Base-by-base conservation (phyloP, 2,888 invertebrate genomes). In the Mythimna ferrago region DNA sequence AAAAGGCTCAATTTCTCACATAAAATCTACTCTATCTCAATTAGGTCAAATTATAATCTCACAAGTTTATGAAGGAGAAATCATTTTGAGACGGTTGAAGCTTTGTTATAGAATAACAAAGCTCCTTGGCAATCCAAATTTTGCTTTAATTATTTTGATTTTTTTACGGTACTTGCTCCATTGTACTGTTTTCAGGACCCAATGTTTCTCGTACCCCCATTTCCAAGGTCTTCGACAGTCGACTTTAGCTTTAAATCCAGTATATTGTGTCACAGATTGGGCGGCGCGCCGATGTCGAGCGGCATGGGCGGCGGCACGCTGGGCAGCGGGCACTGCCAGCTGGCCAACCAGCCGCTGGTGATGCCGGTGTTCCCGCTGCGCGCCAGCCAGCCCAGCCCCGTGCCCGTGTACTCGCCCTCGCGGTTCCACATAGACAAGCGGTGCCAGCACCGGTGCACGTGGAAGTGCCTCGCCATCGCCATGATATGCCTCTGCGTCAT, bases 401-500 rank as follows among this genome's bases (percentile, higher is more conserved):
- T 95, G 88, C 96, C 96, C 7, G 96, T 95, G 32, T 98, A 98
- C 97, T 98, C 98, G 90, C 98, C 98, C 93, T 98, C 98, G 93
- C 98, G 99, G 95, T 99, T 99, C 97, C 98, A 98, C 97, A 98
- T 99, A 97, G 98, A 99, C 97, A 99, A 99, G 96, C 97, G 98
- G 88, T 99, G 98, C 96, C 98, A 98, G 94, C 98, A 98, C 94
- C 97, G 98, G 88, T 99, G 99, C 97, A 98, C 99, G 93, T 99
- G 99, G 99, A 99, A 99, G 96, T 99, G 99, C 95, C 98, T 98
- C 94, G 98, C 99, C 94, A 98, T 99, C 94, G 98, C 98, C 90
- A 98, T 99, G 96, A 98, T 99, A 94, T 97, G 99, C 93, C 97
- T 99, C 90, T 98, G 98, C 92, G 98, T 99, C 92, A 98, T 98